A percentile compares a stretch with the other conserved stretches of the same genome.
phyloP scores from a whole-genome alignment of 2,113 vertebrate species.

The Lipophrys pholis region DNA sequence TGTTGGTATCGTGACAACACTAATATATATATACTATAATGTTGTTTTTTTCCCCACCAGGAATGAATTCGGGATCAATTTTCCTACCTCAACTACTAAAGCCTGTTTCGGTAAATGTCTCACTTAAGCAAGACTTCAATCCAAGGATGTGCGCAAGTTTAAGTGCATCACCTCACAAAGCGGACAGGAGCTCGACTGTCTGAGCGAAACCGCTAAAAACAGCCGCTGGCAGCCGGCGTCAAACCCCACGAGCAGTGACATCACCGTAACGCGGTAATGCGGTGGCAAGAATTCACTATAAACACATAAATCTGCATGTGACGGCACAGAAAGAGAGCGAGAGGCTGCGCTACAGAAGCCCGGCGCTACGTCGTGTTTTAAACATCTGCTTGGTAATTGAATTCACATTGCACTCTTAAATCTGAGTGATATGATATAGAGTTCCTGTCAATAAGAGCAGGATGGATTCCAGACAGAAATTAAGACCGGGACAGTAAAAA shows the following conservation, averaged over 20 bases:
- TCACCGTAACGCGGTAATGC: conserved; percentile 50
- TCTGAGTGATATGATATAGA: conserved; percentile 72
- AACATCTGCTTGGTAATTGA: conserved; percentile 73
- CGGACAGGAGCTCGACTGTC: conserved; percentile 3
- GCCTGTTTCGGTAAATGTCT: not conserved
- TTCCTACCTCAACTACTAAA: not conserved
- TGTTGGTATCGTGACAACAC: no score
- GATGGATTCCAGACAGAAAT: conserved; percentile 57
- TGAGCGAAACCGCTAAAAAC: conserved; percentile 27
- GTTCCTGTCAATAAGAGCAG: conserved; percentile 71
- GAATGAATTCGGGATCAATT: not conserved
- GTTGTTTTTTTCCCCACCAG: no score
- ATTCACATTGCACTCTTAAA: conserved; percentile 76
- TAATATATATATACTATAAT: no score
- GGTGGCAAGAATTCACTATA: conserved; percentile 52
- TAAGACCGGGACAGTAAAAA: conserved; percentile 43
- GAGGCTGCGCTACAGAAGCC: conserved; percentile 53
- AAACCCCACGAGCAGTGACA: conserved; percentile 60
- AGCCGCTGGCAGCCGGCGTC: conserved; percentile 32
- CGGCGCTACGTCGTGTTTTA: conserved; percentile 59
- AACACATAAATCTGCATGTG: conserved; percentile 68
- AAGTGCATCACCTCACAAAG: conserved; percentile 27
- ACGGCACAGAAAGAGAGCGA: conserved; percentile 52
- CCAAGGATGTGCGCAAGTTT: not conserved
- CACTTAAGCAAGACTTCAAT: conserved; percentile 4